These are phyloP conservation scores for Sminthurides bifidus DNA, from an alignment of 1,140 invertebrate genomes.

Conservation along the genomic window DNA sequence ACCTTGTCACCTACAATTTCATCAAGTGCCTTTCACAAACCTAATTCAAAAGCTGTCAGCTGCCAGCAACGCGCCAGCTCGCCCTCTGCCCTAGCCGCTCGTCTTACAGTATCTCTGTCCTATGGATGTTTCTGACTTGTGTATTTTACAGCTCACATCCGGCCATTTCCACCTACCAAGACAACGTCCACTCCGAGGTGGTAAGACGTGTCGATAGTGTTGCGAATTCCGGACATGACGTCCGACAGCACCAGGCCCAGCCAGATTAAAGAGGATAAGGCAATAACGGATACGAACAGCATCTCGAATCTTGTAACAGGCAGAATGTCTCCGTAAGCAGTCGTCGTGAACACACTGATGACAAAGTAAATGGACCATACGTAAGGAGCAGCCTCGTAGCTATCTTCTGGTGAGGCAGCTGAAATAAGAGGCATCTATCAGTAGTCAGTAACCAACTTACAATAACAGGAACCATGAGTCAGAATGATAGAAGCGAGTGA, in stretches of 20 bases:
- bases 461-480: neutral
- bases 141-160: neutral
- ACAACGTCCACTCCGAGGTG: constrained; percentile 11
- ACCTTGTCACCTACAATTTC: neutral
- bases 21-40: neutral
- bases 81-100: neutral
- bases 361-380: constrained; percentile 7
- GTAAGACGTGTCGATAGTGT: constrained; percentile 1
- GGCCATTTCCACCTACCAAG: constrained; percentile 4
- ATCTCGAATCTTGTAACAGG: constrained; percentile 7
- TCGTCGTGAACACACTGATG: constrained; percentile 9
- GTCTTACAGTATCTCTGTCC: neutral
- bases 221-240: constrained; percentile 8
- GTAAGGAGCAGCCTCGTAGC: neutral
- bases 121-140: neutral
- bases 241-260: constrained; percentile 8
- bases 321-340: constrained; percentile 9
- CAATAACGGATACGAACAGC: constrained; percentile 3
- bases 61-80: neutral
- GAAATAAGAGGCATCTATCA: neutral
- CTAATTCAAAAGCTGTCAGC: too few relatives aligned
- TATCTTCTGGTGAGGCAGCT: too few relatives aligned
- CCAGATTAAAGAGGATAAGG: constrained; percentile 10
- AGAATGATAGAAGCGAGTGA: too few relatives aligned
- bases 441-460: neutral